Base-by-base conservation (phyloP, 2,888 invertebrate genomes). In the Dinocampus coccinellae region DNA sequence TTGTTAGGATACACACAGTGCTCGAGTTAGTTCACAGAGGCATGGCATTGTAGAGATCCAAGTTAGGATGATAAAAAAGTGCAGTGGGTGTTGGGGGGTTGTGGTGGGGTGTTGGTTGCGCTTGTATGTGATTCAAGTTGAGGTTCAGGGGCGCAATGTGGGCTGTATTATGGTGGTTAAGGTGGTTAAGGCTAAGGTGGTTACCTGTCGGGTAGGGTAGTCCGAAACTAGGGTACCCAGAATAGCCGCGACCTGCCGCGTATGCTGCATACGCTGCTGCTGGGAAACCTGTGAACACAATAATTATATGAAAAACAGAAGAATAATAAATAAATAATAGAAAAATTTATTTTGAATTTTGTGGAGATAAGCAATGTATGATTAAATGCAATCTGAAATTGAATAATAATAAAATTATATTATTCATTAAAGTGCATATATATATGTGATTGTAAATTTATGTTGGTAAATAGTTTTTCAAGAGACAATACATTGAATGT, bases 171-270 rank as follows among this genome's bases (percentile, higher is more conserved):
- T 87, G 86, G 82, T 89, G 89, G 82, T 89, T 87, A 84, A 88
- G 88, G 90, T 92, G 92, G 90, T 93, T 92, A 91, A 93, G 91
- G 91, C 92, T 93, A 91, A 93, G 92, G 90, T 92, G 90, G 92
- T 96, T 95, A 96, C 96, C 96, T 95, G 97, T 95, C 89, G 97
- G 97, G 91, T 97, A 97, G 89, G 97, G 97, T 91, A 97, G 95
- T 92, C 97, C 96, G 92, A 97, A 97, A 93, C 96, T 95, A 91
- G 97, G 96, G 92, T 97, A 97, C 91, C 96, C 96, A 91, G 96
- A 96, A 91, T 96, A 97, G 89, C 97, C 95, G 90, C 97, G 95
- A 90, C 96, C 96, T 89, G 97, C 95, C 91, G 97, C 96, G 90
- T 96, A 97, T 88, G 97, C 96, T 90, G 97, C 96, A 90, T 96